Evolutionary conservation across 2,797 vertebrate species (phyloP).

Genomic region (Spondyliosoma cantharus): DNA sequence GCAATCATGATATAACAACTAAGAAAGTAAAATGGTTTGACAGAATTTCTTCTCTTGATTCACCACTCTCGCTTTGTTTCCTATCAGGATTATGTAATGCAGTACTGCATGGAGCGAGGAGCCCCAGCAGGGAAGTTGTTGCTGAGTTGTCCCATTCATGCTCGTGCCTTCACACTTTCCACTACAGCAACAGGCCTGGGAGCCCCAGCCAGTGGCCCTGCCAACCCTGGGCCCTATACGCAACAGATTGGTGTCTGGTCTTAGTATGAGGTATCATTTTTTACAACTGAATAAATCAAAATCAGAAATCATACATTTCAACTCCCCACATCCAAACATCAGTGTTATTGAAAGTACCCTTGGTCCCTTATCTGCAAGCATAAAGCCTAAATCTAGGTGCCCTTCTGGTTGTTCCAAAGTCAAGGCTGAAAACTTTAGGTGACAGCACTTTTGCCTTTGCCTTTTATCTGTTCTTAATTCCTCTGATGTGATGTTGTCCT

Average conservation of each 20-base stretch:
- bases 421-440: too few species aligned
- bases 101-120: constrained; percentile 73
- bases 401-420: too few species aligned
- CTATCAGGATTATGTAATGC: constrained; percentile 78
- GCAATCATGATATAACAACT: not conserved
- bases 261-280: constrained; percentile 84
- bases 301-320: too few species aligned
- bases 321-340: too few species aligned
- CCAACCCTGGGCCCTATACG: constrained; percentile 82
- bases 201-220: constrained; percentile 75
- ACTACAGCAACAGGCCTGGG: constrained; percentile 61
- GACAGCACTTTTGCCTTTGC: too few species aligned
- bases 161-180: constrained; percentile 79
- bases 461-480: too few species aligned
- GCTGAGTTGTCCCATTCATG: constrained; percentile 82
- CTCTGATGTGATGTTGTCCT: too few species aligned
- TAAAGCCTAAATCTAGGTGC: too few species aligned
- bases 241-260: constrained; percentile 84
- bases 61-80: not conserved
- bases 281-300: too few species aligned
- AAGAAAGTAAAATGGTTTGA: not conserved
- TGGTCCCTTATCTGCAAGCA: too few species aligned
- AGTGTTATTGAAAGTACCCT: too few species aligned
- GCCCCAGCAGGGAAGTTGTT: constrained; percentile 81
- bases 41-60: not conserved